Conservation (phyloP, 2,797 vertebrate species). For the Staurois parvus region DNA sequence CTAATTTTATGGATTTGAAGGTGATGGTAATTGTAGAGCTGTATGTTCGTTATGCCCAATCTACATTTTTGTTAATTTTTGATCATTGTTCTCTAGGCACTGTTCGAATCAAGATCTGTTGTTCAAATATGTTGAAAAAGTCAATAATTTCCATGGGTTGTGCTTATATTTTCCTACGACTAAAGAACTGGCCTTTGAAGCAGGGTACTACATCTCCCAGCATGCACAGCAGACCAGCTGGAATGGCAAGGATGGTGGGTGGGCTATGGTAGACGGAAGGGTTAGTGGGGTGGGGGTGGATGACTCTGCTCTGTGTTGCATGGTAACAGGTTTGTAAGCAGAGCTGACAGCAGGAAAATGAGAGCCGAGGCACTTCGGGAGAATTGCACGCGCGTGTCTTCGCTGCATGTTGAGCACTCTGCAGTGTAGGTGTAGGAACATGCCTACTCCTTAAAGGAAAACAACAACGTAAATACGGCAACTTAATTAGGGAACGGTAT, state of each 20-base stretch:
- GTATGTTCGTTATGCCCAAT: too few species aligned
- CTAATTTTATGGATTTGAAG: too few species aligned
- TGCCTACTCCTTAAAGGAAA: conserved; percentile 1
- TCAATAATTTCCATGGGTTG: too few species aligned
- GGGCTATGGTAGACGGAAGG: conserved; percentile 18
- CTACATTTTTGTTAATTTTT: too few species aligned
- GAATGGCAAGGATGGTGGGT: conserved; percentile 1
- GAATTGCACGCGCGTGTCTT: conserved; percentile 13
- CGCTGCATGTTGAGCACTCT: conserved; percentile 18
- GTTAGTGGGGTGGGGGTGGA: conserved; percentile 38
- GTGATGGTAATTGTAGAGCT: too few species aligned
- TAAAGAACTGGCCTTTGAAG: too few species aligned
- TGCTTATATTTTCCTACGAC: too few species aligned
- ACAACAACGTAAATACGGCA: not conserved
- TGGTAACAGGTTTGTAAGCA: conserved; percentile 42
- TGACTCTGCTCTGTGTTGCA: conserved; percentile 63
- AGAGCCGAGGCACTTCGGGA: conserved; percentile 18
- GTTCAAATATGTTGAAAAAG: too few species aligned
- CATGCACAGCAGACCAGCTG: conserved; percentile 20
- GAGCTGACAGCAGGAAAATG: conserved; percentile 41
- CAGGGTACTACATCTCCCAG: conserved; percentile 40
- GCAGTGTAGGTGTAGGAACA: conserved; percentile 40
- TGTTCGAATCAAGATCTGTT: too few species aligned
- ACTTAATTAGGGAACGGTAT: not conserved
- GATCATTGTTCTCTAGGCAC: too few species aligned